A percentile compares a stretch with the other conserved stretches of the same genome.
Evolutionary conservation across 2,113 vertebrate species (phyloP).

Genomic region (Lophius piscatorius): DNA sequence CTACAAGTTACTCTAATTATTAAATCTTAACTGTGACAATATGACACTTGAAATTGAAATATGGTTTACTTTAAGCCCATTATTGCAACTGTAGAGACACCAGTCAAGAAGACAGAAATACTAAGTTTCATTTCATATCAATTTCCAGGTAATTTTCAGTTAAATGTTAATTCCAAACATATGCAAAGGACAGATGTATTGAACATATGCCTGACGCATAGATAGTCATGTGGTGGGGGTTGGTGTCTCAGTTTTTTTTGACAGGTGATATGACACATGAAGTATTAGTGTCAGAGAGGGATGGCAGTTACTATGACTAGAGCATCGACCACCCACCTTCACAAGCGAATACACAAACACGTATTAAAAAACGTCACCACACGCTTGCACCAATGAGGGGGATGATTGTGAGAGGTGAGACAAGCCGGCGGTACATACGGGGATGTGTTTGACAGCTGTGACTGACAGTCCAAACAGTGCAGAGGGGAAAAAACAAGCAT

Average conservation of each 20-base stretch:
- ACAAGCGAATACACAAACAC: slow-evolving; percentile 23
- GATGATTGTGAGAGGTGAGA: slow-evolving; percentile 58
- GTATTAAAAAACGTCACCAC: slow-evolving; percentile 29
- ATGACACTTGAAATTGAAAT: no score
- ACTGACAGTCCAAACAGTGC: slow-evolving; percentile 58
- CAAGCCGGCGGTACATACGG: slow-evolving; percentile 21
- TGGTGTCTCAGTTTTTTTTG: slow-evolving; percentile 5
- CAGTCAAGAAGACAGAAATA: no score
- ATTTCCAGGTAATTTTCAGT: no score
- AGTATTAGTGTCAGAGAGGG: slow-evolving; percentile 41
- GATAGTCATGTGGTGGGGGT: neutral
- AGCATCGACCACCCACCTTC: slow-evolving; percentile 50
- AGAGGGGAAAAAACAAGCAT: slow-evolving; percentile 23
- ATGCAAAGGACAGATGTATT: neutral
- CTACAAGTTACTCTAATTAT: no score
- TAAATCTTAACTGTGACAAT: no score
- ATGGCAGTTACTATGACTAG: slow-evolving; percentile 62
- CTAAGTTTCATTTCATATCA: no score
- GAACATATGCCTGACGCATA: neutral
- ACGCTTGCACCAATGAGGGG: slow-evolving; percentile 11
- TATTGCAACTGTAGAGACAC: no score
- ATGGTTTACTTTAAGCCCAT: no score
- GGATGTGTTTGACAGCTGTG: slow-evolving; percentile 63
- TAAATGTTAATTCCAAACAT: no score
- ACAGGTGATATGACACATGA: slow-evolving; percentile 47